These are phyloP conservation scores for Silurus glanis DNA, from an alignment of 2,113 vertebrate genomes.

Conservation along the genomic window DNA sequence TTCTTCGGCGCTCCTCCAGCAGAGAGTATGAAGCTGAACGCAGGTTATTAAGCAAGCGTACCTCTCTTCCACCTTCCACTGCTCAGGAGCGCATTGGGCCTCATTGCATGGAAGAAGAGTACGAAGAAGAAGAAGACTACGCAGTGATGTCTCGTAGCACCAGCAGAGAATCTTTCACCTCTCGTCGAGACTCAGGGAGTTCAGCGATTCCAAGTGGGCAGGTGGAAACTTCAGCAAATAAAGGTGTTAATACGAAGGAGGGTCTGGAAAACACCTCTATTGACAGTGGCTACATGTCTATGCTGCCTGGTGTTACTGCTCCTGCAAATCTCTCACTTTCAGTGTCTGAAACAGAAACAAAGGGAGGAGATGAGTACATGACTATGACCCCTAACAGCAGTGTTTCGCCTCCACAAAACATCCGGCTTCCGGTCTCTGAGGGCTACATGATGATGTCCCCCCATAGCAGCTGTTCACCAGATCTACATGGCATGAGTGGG, in stretches of 20 bases:
- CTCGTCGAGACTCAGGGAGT: conserved; percentile 57
- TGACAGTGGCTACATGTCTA: conserved; percentile 76
- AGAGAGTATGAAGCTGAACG: conserved; percentile 73
- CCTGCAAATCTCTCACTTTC: conserved; percentile 69
- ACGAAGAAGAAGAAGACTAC: conserved; percentile 71
- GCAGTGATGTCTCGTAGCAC: conserved; percentile 67
- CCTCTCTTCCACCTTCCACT: conserved; percentile 72
- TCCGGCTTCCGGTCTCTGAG: conserved; percentile 65
- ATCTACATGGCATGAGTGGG: conserved; percentile 62
- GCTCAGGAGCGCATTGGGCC: conserved; percentile 64
- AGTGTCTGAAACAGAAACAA: conserved; percentile 61
- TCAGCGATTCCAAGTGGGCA: conserved; percentile 37
- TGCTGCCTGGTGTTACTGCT: conserved; percentile 75
- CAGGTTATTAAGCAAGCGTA: conserved; percentile 70
- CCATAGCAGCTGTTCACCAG: conserved; percentile 74
- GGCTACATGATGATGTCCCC: conserved; percentile 82
- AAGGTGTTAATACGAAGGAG: conserved; percentile 57
- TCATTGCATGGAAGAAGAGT: conserved; percentile 69
- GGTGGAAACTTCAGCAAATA: conserved; percentile 58
- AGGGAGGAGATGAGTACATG: conserved; percentile 75
- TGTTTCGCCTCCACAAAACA: conserved; percentile 74
- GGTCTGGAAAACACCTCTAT: conserved; percentile 47
- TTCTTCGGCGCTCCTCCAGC: conserved; percentile 71
- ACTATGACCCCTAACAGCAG: conserved; percentile 75
- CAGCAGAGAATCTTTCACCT: conserved; percentile 61